Evolutionary conservation across 1,140 invertebrate species (phyloP).

Genomic region (Zaprionus capensis): DNA sequence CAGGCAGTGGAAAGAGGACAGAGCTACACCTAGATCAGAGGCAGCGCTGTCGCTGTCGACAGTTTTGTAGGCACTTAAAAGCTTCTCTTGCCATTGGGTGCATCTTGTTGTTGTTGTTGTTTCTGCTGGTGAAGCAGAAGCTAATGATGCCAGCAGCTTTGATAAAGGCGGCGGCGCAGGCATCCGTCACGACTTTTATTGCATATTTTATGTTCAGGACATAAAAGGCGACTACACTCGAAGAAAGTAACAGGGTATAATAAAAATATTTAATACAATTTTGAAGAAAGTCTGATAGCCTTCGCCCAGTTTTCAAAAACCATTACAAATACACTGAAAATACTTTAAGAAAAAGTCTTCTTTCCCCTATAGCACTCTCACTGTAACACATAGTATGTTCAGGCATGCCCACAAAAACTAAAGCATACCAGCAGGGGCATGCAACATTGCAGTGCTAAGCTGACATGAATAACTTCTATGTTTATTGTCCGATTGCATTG

Average conservation of each 20-base stretch:
- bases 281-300: too few relatives aligned
- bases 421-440: too few relatives aligned
- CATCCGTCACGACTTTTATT: conserved; percentile 36
- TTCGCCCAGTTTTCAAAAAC: too few relatives aligned
- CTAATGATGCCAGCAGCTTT: conserved; percentile 50
- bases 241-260: conserved; percentile 6
- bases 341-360: too few relatives aligned
- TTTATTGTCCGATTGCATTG: too few relatives aligned
- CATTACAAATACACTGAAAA: too few relatives aligned
- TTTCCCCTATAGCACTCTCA: too few relatives aligned
- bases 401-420: too few relatives aligned
- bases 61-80: conserved; percentile 46
- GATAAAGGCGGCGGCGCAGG: conserved; percentile 27
- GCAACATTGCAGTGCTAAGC: too few relatives aligned
- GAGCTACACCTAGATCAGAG: background rate
- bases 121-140: conserved; percentile 16
- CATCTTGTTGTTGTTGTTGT: conserved; percentile 15
- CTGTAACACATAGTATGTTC: too few relatives aligned
- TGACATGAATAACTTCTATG: too few relatives aligned
- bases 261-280: too few relatives aligned
- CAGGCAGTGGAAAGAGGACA: background rate
- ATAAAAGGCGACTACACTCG: conserved; percentile 42
- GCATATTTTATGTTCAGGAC: conserved; percentile 42
- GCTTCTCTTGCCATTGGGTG: conserved; percentile 12
- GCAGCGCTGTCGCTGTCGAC: conserved; percentile 18